Base-by-base conservation (phyloP, 2,797 vertebrate genomes). In the Erethizon dorsatum region DNA sequence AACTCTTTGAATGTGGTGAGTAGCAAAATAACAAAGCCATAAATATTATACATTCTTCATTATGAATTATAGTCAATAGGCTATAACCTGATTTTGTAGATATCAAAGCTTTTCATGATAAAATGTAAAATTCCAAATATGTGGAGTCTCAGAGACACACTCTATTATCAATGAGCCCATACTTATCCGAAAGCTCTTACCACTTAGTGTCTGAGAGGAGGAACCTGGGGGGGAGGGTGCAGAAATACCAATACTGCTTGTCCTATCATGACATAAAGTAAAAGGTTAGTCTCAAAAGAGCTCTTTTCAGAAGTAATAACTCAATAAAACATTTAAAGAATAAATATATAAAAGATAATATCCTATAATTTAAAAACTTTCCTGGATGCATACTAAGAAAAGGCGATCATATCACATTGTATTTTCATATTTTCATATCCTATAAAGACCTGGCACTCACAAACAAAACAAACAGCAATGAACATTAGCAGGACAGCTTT, bases 301-400 rank as follows among this genome's bases (percentile, higher is more conserved):
- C 65, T 95, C 18, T 22, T 69, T 93, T 80, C 61, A 73, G 37
- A 94, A 89, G 52, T 47, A 65, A 57, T 59, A 95, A 83, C 17
- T 80, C 26, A 67, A 50, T 31, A 73, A 91, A 93, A 83, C 61
- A 69, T 45, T 52, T 2, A 57, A 91, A 89, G 37, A 24, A 75
- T 75, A 75, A 75, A 82, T 45, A 82, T n/a, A 57, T 5, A 75
- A 93, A 78, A 26, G 41, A 80, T 33, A 80, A 71, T 5, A 90
- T 5, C 22, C 41, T 52, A 15, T 50, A 77, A 96, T 92, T 93
- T 24, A 94, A 93, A 91, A 88, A 31, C 0, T 22, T 88, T 90
- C 33, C 31, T 91, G 47, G 47, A 95, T 77, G 71, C 13, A 77
- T 28, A 96, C 20, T 82, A 65, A 75, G 59, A 50, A 97, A 88